Percentiles rank a stretch among this genome's conserved stretches.
Conservation (phyloP, 2,888 invertebrate genomes). For the Drosophila limbata region DNA sequence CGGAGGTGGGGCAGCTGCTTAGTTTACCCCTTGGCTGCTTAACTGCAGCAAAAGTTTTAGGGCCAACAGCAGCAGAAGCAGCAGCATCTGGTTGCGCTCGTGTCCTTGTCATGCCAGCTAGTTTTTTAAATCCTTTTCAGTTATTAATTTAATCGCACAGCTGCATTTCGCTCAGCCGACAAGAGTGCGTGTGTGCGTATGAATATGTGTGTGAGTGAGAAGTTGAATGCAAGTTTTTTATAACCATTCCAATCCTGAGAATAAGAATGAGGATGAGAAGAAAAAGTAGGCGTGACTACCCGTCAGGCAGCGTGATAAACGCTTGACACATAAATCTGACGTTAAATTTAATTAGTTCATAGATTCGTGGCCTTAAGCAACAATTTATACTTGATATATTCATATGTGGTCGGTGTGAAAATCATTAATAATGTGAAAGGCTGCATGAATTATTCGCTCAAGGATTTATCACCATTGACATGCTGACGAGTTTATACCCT, state of each 20-base stretch:
- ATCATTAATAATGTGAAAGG: conserved; percentile 28
- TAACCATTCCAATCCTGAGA: conserved; percentile 19
- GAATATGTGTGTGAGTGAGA: conserved; percentile 15
- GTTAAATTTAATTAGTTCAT: conserved; percentile 71
- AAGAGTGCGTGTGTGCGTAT: conserved; percentile 1
- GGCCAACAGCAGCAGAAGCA: conserved; percentile 29
- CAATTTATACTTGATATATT: conserved; percentile 59
- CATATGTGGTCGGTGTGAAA: conserved; percentile 36
- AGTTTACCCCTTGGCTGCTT: conserved; percentile 37
- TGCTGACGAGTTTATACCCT: not conserved
- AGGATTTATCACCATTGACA: not conserved
- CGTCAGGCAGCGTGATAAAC: conserved; percentile 53
- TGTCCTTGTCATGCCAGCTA: conserved; percentile 73
- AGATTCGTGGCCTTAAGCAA: conserved; percentile 42
- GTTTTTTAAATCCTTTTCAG: conserved; percentile 77
- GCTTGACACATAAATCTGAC: conserved; percentile 67
- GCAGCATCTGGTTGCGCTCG: conserved; percentile 49
- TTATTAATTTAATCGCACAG: conserved; percentile 81
- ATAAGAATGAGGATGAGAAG: not conserved
- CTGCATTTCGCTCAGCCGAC: conserved; percentile 60
- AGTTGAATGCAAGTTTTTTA: conserved; percentile 51
- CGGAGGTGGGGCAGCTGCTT: conserved; percentile 32
- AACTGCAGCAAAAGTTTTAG: conserved; percentile 52
- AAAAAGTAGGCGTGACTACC: conserved; percentile 9
- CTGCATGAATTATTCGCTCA: conserved; percentile 8